Percentiles rank a stretch among this genome's conserved stretches.
Conservation (phyloP, 2,113 vertebrate genomes). For the Pica pica region DNA sequence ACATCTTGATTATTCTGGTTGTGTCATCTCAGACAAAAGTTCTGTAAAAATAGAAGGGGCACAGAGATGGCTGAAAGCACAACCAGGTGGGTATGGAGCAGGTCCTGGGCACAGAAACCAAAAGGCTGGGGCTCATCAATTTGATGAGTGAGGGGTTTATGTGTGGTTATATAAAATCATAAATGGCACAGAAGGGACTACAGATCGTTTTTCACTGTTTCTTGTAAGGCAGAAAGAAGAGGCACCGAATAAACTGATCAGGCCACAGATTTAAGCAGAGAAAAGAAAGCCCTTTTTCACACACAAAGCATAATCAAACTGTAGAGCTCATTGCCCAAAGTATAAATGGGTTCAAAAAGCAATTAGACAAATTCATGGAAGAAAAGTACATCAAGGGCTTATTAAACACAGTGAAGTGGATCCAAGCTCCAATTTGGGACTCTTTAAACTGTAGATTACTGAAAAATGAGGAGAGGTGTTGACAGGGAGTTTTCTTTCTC, state of each 20-base stretch:
- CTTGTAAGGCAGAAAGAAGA: background rate
- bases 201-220: background rate
- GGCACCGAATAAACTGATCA: background rate
- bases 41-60: background rate
- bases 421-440: slow-evolving; percentile 52
- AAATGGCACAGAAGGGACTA: background rate
- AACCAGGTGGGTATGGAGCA: background rate
- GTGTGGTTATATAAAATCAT: background rate
- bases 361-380: slow-evolving; percentile 63
- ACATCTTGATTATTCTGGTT: background rate
- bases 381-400: slow-evolving; percentile 59
- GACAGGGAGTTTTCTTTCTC: background rate
- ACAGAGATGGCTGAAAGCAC: background rate
- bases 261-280: background rate
- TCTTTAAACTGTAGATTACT: slow-evolving; percentile 34
- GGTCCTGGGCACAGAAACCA: background rate
- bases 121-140: background rate
- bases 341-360: slow-evolving; percentile 59
- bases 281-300: slow-evolving; percentile 9
- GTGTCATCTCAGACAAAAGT: background rate
- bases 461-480: slow-evolving; percentile 23
- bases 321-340: slow-evolving; percentile 40
- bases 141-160: background rate
- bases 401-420: slow-evolving; percentile 60
- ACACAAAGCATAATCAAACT: slow-evolving; percentile 44